These are phyloP conservation scores for Nasonovia ribisnigri DNA, from an alignment of 2,888 invertebrate genomes.

Conservation along the genomic window DNA sequence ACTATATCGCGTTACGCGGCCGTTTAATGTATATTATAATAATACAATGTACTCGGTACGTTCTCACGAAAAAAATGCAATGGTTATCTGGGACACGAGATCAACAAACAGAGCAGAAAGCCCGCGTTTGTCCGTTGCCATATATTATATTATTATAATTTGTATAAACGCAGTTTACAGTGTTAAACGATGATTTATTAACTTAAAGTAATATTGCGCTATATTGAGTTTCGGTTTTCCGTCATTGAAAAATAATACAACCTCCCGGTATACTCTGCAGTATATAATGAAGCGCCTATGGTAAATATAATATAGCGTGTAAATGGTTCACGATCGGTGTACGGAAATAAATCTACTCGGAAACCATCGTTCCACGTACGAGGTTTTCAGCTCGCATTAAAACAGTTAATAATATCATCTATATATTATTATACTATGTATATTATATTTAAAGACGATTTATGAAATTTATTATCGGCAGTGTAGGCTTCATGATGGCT, in stretches of 20 bases:
- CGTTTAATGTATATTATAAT: background rate
- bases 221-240: background rate
- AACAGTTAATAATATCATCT: background rate
- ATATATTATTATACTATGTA: background rate
- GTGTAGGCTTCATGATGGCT: background rate
- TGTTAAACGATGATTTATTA: background rate
- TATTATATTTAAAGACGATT: background rate
- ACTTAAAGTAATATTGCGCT: background rate
- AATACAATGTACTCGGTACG: background rate
- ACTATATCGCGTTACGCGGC: constrained; percentile 8
- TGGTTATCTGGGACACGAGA: constrained; percentile 8
- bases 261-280: background rate
- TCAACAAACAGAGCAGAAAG: constrained; percentile 44
- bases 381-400: background rate
- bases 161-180: background rate
- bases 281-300: background rate
- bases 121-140: background rate
- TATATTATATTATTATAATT: background rate
- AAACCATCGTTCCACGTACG: background rate
- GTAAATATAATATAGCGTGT: background rate
- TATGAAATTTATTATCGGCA: background rate
- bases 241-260: background rate
- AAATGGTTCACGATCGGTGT: background rate
- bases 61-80: constrained; percentile 25
- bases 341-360: background rate